Conservation (phyloP, 2,888 invertebrate species). For the Iselma pallidipennis region DNA sequence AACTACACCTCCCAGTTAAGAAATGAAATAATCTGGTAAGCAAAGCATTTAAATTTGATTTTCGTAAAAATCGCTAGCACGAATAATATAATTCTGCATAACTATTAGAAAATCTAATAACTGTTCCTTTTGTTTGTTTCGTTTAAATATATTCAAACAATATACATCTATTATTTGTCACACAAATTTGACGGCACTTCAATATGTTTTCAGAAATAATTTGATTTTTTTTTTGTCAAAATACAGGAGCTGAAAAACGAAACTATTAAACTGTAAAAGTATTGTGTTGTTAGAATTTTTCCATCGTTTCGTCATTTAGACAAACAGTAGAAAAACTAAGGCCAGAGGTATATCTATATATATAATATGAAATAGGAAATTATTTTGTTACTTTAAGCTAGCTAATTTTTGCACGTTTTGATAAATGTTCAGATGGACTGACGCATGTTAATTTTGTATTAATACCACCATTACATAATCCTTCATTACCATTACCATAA, state of each 20-base stretch:
- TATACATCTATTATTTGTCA: constrained; percentile 51
- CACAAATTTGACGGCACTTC: constrained; percentile 51
- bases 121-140: not conserved
- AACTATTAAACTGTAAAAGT: no score
- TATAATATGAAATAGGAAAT: not conserved
- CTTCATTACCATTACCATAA: constrained; percentile 44
- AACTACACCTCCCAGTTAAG: not conserved
- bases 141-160: constrained; percentile 36
- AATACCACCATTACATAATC: constrained; percentile 39
- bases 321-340: constrained; percentile 41
- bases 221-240: not conserved
- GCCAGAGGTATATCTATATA: constrained; percentile 21
- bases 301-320: not conserved
- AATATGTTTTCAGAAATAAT: constrained; percentile 37
- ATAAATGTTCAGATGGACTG: constrained; percentile 51
- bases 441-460: constrained; percentile 48
- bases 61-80: not conserved
- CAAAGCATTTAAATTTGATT: not conserved
- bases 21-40: not conserved
- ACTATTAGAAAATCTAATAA: not conserved
- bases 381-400: constrained; percentile 49
- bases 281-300: not conserved
- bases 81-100: not conserved
- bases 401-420: constrained; percentile 56
- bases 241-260: not conserved